Conservation (phyloP, 2,113 vertebrate species). For the Pterocles orientalis region DNA sequence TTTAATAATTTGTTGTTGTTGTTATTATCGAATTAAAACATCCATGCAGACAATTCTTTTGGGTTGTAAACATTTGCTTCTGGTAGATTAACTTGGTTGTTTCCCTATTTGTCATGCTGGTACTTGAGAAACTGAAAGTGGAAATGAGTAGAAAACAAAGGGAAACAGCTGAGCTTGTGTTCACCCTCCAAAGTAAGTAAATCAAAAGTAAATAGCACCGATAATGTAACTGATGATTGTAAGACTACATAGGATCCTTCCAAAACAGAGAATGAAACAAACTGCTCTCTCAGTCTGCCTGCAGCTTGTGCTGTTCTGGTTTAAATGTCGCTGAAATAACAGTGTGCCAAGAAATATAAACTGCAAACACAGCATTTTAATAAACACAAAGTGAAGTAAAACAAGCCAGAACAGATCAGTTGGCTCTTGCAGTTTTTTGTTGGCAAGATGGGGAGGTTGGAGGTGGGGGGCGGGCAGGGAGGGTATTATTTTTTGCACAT, state of each 20-base stretch:
- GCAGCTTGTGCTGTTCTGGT: slow-evolving; percentile 7
- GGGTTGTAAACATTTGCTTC: slow-evolving; percentile 16
- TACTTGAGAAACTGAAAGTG: not conserved
- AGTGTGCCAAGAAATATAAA: slow-evolving; percentile 44
- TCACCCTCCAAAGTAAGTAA: not conserved
- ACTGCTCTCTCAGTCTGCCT: not conserved
- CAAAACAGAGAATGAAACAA: not conserved
- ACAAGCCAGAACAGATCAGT: slow-evolving; percentile 50
- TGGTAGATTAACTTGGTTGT: not conserved
- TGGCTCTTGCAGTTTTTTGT: slow-evolving; percentile 23
- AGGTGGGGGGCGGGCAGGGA: not conserved
- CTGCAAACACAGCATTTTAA: slow-evolving; percentile 55
- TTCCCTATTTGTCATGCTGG: not conserved
- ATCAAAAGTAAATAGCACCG: not conserved
- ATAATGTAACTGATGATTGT: not conserved
- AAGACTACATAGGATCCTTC: not conserved
- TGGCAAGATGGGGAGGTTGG: not conserved
- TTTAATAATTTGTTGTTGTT: not conserved
- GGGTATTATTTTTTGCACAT: slow-evolving; percentile 15
- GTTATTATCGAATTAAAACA: not conserved
- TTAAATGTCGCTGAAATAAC: not conserved
- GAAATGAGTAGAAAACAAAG: not conserved
- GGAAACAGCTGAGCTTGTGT: not conserved
- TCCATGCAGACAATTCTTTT: not conserved
- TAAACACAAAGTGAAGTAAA: slow-evolving; percentile 53